Evolutionary conservation across 2,113 vertebrate genomes (phyloP).

Genomic region (Patagioenas fasciata): DNA sequence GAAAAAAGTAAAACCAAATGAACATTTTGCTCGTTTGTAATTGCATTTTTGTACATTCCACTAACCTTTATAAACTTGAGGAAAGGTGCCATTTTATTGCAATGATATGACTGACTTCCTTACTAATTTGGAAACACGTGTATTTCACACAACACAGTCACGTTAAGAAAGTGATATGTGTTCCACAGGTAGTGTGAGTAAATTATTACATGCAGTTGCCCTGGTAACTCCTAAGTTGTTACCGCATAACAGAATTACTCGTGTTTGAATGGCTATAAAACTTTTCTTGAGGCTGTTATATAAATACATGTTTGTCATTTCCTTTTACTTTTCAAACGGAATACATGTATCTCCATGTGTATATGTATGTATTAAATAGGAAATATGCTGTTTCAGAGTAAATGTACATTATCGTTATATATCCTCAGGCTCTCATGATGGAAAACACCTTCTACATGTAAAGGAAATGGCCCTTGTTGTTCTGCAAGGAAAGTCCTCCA

Average conservation of each 20-base stretch:
- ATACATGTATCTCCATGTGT: rapidly evolving
- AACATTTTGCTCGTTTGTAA: background rate
- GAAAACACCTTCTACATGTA: background rate
- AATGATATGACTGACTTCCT: background rate
- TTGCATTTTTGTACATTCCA: background rate
- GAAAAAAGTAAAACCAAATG: background rate
- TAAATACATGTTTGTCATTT: background rate
- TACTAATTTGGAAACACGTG: background rate
- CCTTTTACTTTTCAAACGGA: background rate
- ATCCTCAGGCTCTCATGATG: background rate
- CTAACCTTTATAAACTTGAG: background rate
- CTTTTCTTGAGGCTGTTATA: background rate
- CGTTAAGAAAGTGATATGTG: background rate
- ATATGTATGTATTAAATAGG: background rate
- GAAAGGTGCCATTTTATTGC: background rate
- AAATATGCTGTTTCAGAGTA: background rate
- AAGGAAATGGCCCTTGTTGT: background rate
- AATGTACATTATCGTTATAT: background rate
- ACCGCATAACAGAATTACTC: background rate
- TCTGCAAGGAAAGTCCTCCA: background rate
- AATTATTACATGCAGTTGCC: constrained; percentile 29
- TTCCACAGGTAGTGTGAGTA: background rate
- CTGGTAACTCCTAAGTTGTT: constrained; percentile 51
- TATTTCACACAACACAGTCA: background rate
- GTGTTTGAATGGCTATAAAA: constrained; percentile 9